Percentiles rank a stretch among this genome's conserved stretches.
Conservation (phyloP, 2,113 vertebrate genomes). For the Corythoichthys intestinalis region DNA sequence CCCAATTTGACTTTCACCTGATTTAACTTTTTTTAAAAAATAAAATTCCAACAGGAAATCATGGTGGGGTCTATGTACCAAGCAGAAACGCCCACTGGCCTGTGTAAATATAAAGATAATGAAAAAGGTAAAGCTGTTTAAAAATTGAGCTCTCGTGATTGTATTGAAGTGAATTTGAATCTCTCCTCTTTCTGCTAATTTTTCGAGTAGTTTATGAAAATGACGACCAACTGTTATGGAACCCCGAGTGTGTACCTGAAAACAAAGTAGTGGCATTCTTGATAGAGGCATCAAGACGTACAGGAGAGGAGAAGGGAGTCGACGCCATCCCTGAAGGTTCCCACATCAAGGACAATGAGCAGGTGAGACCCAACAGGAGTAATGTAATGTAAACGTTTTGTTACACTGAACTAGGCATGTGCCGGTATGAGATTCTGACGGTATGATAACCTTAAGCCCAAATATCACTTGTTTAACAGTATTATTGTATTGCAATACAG, state of each 20-base stretch:
- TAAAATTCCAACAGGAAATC: conserved; percentile 80
- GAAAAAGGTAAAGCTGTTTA: conserved; percentile 80
- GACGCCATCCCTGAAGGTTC: conserved; percentile 92
- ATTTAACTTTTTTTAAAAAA: neutral
- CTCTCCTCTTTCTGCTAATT: neutral
- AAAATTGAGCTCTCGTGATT: neutral
- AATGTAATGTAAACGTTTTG: too few species aligned
- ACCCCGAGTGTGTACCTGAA: conserved; percentile 87
- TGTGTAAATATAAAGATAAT: conserved; percentile 91
- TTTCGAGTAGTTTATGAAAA: conserved; percentile 85
- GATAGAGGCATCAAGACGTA: conserved; percentile 85
- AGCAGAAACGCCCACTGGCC: conserved; percentile 89
- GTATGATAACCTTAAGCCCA: too few species aligned
- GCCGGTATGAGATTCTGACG: too few species aligned
- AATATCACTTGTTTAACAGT: too few species aligned
- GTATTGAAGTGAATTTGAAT: neutral
- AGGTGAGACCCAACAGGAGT: conserved; percentile 66
- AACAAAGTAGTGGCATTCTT: conserved; percentile 90
- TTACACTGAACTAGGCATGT: too few species aligned
- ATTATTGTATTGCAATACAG: too few species aligned
- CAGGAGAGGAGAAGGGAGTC: conserved; percentile 86
- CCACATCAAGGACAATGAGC: conserved; percentile 96
- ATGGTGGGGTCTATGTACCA: conserved; percentile 99
- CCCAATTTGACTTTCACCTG: neutral
- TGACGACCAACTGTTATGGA: conserved; percentile 95